A percentile compares a stretch with the other conserved stretches of the same genome.
Evolutionary conservation across 2,797 vertebrate genomes (phyloP).

Genomic region (Hemitrygon akajei): DNA sequence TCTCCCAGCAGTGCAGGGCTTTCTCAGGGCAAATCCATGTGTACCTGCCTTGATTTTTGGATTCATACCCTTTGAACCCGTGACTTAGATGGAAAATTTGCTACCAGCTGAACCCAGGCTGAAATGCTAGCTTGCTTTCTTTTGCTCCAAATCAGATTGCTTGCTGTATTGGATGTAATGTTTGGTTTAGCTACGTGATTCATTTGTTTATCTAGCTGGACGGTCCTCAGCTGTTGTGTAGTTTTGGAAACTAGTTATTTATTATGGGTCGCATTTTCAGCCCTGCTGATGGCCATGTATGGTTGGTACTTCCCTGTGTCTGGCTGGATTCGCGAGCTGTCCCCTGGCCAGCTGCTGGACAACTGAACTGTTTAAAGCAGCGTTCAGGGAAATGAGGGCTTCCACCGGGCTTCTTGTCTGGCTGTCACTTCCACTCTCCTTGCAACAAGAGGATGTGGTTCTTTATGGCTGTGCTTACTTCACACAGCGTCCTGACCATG

Average conservation of each 20-base stretch:
- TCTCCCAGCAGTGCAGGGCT: not conserved
- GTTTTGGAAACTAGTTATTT: not conserved
- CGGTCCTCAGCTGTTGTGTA: not conserved
- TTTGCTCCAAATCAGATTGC: not conserved
- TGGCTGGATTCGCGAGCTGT: not conserved
- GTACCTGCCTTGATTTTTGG: not conserved
- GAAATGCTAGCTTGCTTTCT: not conserved
- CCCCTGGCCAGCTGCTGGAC: not conserved
- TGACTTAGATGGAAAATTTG: not conserved
- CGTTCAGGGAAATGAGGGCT: not conserved
- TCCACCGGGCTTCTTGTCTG: not conserved
- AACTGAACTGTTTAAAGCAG: not conserved
- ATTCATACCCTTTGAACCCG: not conserved
- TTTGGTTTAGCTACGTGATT: not conserved
- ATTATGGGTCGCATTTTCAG: not conserved
- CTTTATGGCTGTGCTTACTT: too few relatives aligned
- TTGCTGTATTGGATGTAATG: not conserved
- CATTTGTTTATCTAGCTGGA: not conserved
- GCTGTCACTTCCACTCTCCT: not conserved
- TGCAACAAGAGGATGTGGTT: not conserved
- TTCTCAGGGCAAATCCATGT: not conserved
- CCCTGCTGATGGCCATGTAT: not conserved
- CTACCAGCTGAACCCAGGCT: not conserved
- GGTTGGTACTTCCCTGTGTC: not conserved
- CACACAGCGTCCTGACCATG: not conserved